A percentile compares a stretch with the other conserved stretches of the same genome.
phyloP scores from a whole-genome alignment of 2,888 invertebrate genomes.

The Sarcophaga carnaria region DNA sequence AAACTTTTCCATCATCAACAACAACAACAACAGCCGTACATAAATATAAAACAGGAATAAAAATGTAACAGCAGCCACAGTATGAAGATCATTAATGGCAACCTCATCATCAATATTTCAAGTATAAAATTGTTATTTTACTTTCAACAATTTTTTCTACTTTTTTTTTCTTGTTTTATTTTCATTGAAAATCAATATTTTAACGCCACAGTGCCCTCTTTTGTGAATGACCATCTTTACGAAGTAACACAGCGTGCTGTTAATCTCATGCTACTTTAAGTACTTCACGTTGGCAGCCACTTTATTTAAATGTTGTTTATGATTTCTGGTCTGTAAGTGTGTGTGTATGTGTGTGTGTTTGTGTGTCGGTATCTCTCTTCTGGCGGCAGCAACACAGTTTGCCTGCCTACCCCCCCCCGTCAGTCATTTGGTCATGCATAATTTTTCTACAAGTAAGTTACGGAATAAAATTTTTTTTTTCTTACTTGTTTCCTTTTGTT shows the following conservation, averaged over 20 bases:
- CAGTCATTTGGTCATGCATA: too few species aligned
- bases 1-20: slow-evolving; percentile 11
- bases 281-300: slow-evolving; percentile 31
- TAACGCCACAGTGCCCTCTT: background rate
- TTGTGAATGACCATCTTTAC: background rate
- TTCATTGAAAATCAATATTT: slow-evolving; percentile 14
- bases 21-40: background rate
- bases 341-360: background rate
- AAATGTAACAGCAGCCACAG: background rate
- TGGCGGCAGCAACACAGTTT: background rate
- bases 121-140: background rate
- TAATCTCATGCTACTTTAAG: background rate
- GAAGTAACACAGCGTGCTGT: background rate
- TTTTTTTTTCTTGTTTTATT: background rate
- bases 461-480: background rate
- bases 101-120: slow-evolving; percentile 16
- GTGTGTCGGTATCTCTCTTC: background rate
- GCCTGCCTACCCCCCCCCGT: background rate
- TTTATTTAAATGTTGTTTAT: slow-evolving; percentile 20
- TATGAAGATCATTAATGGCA: background rate
- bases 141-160: background rate
- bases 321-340: background rate
- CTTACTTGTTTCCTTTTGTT: background rate
- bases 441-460: background rate
- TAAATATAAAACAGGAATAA: background rate